These are phyloP conservation scores for Macaria notata DNA, from an alignment of 2,888 invertebrate genomes.

Conservation along the genomic window DNA sequence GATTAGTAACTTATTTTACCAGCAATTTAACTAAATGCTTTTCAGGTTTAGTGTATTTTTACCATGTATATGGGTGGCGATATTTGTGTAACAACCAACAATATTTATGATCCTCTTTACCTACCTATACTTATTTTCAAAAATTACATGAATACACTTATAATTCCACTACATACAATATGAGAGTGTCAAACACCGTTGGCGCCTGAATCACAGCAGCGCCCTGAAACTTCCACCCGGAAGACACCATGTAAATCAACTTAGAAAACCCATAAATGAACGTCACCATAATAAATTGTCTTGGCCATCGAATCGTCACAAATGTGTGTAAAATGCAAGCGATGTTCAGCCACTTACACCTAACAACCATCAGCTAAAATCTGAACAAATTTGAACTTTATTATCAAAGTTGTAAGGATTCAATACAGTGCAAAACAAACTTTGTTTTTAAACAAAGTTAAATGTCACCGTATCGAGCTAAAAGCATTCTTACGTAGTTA, in stretches of 20 bases:
- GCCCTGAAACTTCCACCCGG: background rate
- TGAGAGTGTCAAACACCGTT: too few species aligned
- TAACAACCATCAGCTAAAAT: constrained; percentile 13
- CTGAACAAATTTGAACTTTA: constrained; percentile 13
- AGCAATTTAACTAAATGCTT: too few species aligned
- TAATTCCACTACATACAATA: too few species aligned
- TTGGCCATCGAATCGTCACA: constrained; percentile 53
- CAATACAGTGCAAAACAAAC: constrained; percentile 3
- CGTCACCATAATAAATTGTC: constrained; percentile 54
- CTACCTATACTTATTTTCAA: too few species aligned
- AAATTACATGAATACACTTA: too few species aligned
- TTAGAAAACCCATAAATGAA: constrained; percentile 45
- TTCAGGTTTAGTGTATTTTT: too few species aligned
- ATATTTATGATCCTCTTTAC: too few species aligned
- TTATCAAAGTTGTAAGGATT: constrained; percentile 1
- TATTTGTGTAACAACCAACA: too few species aligned
- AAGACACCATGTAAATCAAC: constrained; percentile 26
- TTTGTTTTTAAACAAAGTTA: constrained; percentile 6
- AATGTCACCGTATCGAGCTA: background rate
- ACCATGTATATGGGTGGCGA: too few species aligned
- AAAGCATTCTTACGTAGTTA: background rate
- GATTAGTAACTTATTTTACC: too few species aligned
- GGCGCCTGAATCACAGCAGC: too few species aligned
- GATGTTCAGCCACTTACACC: constrained; percentile 47
- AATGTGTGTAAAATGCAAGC: constrained; percentile 59